phyloP scores from a whole-genome alignment of 2,797 vertebrate species.

The Uromys caudimaculatus region DNA sequence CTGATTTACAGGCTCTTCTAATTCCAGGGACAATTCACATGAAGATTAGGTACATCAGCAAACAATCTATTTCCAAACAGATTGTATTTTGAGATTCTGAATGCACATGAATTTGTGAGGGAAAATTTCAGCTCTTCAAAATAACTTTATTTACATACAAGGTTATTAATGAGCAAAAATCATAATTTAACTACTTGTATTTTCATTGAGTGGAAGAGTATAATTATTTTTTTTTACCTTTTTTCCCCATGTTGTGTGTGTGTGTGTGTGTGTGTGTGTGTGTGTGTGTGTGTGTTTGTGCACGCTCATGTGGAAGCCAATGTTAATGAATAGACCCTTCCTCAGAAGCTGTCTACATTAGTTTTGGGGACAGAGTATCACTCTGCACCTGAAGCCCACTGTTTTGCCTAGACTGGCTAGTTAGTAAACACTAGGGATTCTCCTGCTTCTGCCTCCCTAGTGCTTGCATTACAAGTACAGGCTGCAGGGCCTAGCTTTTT shows the following conservation, averaged over 20 bases:
- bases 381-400: neutral
- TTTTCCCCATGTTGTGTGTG: neutral
- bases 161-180: too few species aligned
- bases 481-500: rapidly evolving
- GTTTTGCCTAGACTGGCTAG: neutral
- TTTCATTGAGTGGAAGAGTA: neutral
- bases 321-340: neutral
- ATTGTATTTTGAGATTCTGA: neutral
- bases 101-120: neutral
- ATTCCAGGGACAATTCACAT: neutral
- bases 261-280: neutral
- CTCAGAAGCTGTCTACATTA: neutral
- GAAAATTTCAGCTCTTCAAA: neutral
- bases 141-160: too few species aligned
- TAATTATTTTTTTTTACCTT: neutral
- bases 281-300: too few species aligned
- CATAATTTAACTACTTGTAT: neutral
- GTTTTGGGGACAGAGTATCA: neutral
- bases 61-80: neutral
- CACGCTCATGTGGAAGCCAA: too few species aligned
- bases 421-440: neutral
- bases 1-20: neutral
- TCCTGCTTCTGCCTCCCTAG: neutral
- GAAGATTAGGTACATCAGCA: neutral
- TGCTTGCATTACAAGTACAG: neutral